Evolutionary conservation across 92 coral and sea anemone species (phyloP), one percentile per base, ranked within the genome.

Genomic region (Scolanthus callimorphus): DNA sequence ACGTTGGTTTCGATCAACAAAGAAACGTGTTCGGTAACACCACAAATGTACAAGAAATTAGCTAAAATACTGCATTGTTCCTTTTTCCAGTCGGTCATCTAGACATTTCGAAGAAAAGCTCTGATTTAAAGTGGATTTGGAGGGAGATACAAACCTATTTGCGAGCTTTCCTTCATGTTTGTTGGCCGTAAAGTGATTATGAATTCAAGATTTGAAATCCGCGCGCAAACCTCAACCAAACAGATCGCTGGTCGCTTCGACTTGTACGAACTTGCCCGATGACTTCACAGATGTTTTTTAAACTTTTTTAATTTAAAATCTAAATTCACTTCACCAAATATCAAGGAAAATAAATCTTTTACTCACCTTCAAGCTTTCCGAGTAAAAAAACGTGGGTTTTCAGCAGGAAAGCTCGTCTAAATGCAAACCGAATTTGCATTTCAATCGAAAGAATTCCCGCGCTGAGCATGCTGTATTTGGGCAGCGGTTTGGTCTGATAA

Each of bases 201-300:
- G 57, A 17, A 77, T 69, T 39, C 69, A 68, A 4, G 47, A 45
- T 86, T 87, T 79, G 90, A 87, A 87, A 66, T 50, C 34, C 86
- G 90, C 96, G 96, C 96, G 91, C 80, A 87, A 83, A 24, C 27
- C 59, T 64, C 56, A 39, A 59, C 83, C 85, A 73, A 44, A 43
- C 73, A 61, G 46, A 60, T 26, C 57, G 4, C 39, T 31, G 12
- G 12, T 53, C 51, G 21, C 43, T 1, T 37, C 30, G 34, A 11
- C 73, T 55, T 19, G 90, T 76, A 83, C 67, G 46, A 65, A 68
- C 95, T 83, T 83, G 96, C 84, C 96, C 90, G 27, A 41, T 69
- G 71, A 73, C 82, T 58, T 62, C 84, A 78, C 41, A 56, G 48
- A 29, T 8, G 22, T 6, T 20, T 19, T 22, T 34, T 11, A 28